These are phyloP conservation scores for Athalia rosae DNA, from an alignment of 2,888 invertebrate genomes.

Conservation along the genomic window DNA sequence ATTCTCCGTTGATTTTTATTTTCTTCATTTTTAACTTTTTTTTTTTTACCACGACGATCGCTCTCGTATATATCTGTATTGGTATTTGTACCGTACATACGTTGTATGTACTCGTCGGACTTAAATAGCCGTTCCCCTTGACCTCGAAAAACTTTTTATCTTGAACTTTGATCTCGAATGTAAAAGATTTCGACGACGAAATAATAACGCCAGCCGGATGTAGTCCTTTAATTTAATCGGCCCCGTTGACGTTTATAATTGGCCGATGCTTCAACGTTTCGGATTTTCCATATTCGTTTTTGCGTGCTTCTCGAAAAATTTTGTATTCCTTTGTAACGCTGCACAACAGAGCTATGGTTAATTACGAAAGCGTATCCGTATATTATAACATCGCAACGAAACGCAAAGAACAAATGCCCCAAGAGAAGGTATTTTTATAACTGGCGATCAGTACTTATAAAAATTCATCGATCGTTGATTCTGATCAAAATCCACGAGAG, in stretches of 20 bases:
- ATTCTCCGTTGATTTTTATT: conserved; percentile 36
- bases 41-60: conserved; percentile 13
- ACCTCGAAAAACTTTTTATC: not conserved
- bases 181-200: conserved; percentile 1
- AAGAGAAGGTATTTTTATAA: not conserved
- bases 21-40: conserved; percentile 9
- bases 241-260: not conserved
- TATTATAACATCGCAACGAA: not conserved
- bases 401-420: not conserved
- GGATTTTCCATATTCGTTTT: too few relatives aligned
- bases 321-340: too few relatives aligned
- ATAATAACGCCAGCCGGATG: not conserved
- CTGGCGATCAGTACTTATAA: not conserved
- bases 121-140: conserved; percentile 4
- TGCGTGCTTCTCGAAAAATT: too few relatives aligned
- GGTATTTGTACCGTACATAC: too few relatives aligned
- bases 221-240: conserved; percentile 2
- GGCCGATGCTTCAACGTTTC: not conserved
- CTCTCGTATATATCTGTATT: conserved; percentile 3
- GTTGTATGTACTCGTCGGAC: not conserved
- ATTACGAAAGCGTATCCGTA: not conserved
- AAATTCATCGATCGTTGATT: not conserved
- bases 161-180: conserved; percentile 3
- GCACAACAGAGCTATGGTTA: too few relatives aligned
- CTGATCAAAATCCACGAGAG: conserved; percentile 31